Evolutionary conservation across 2,888 invertebrate genomes (phyloP).

Genomic region (Orthonevra nobilis): DNA sequence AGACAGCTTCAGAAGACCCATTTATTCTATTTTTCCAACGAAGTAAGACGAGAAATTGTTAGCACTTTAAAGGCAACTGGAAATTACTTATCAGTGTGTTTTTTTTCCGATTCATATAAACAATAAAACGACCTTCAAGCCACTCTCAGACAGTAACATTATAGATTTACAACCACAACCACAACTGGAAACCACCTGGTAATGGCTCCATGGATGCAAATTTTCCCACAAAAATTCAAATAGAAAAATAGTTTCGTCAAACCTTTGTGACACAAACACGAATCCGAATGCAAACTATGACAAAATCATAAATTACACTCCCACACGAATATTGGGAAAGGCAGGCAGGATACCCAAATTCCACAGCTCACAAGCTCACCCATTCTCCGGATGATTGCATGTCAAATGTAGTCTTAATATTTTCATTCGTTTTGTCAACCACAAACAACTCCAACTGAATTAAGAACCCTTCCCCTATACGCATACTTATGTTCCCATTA

Average conservation of each 20-base stretch:
- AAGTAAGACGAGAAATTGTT: no score
- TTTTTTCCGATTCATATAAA: no score
- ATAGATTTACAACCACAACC: background rate
- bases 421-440: background rate
- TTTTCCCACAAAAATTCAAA: slow-evolving; percentile 31
- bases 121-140: background rate
- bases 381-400: slow-evolving; percentile 51
- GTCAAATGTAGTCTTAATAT: slow-evolving; percentile 58
- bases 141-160: no score
- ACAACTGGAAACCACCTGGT: background rate
- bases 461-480: background rate
- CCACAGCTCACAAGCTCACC: slow-evolving; percentile 5
- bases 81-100: no score
- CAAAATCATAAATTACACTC: slow-evolving; percentile 55
- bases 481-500: slow-evolving; percentile 24
- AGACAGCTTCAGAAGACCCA: no score
- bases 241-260: slow-evolving; percentile 50
- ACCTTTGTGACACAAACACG: slow-evolving; percentile 64
- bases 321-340: slow-evolving; percentile 11
- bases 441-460: slow-evolving; percentile 36
- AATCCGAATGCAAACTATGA: slow-evolving; percentile 40
- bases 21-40: no score
- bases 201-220: slow-evolving; percentile 10
- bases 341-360: slow-evolving; percentile 7
- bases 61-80: no score